Evolutionary conservation across 2,888 invertebrate species (phyloP), one percentile per base, ranked within the genome.

Genomic region (Agrotis puta): DNA sequence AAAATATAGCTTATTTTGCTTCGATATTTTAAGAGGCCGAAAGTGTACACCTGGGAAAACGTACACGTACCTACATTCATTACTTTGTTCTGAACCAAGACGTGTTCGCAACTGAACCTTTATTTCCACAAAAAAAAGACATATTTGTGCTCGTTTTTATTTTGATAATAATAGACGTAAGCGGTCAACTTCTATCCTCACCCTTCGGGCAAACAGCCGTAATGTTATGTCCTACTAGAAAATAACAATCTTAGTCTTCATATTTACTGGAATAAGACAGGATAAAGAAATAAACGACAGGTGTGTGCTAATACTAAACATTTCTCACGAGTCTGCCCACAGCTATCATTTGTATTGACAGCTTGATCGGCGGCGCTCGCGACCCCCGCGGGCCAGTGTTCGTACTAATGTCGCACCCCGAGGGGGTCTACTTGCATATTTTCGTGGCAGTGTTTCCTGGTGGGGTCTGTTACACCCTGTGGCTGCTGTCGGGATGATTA

Each of bases 261-360:
- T 63, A 63, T 20, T 48, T 47, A 13, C 27, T 33, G 7, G 27
- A 27, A 20, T 16, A 63, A 27, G 18, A 47, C 20, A 47, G 27
- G 20, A 13, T 33, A 45, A 20, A 20, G 43, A 45, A 43, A 7
- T 43, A 64, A 45, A 69, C 11, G 24, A 50, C 27, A 64, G 53
- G 58, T 47, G 20, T 59, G 24, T 5, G 27, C 39, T 45, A 61
- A 77, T 33, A 20, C 20, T 50, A 33, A 48, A 45, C 43, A 65
- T 54, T 62, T 27, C 45, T 64, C 61, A 48, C 48, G 53, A 16
- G 11, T 45, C 27, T 43, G 53, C 53, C 64, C 43, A 50, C 53
- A 57, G 61, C 11, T 20, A 45, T 27, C 48, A 66, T 82, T 63
- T 51, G 51, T 73, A 66, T 72, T 51, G 79, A 72, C 65, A 82